These are phyloP conservation scores for Ommatoiulus sabulosus DNA, from an alignment of 2,888 invertebrate genomes.

Conservation along the genomic window DNA sequence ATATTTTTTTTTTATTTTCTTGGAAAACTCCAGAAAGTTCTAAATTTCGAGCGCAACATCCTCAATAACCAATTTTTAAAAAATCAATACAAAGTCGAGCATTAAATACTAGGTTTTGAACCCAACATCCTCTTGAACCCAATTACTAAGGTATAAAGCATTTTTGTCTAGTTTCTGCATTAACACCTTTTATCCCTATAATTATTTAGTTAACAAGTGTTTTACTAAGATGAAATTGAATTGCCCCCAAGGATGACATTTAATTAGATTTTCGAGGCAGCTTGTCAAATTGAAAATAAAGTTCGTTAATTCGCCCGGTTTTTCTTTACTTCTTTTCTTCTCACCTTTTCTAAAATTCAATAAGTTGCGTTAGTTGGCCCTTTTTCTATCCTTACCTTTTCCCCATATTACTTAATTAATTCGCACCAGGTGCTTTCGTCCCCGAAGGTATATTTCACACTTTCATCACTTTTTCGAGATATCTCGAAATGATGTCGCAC, in stretches of 20 bases:
- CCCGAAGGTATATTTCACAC: neutral
- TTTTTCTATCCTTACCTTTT: neutral
- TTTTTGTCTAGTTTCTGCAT: too few species aligned
- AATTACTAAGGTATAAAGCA: too few species aligned
- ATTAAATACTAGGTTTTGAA: too few species aligned
- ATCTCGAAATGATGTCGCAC: neutral
- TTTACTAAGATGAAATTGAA: conserved; percentile 5
- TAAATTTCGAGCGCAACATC: too few species aligned
- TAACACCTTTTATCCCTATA: neutral
- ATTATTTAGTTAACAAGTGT: neutral
- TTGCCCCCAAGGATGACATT: conserved; percentile 34
- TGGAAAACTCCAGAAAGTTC: too few species aligned
- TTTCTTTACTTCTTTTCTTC: neutral
- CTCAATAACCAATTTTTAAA: too few species aligned
- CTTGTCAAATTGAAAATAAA: neutral
- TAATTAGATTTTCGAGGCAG: conserved; percentile 23
- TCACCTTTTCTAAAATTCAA: conserved; percentile 25
- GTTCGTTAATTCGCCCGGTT: neutral
- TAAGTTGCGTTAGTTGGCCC: conserved; percentile 34
- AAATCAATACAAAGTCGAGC: too few species aligned
- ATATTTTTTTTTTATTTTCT: too few species aligned
- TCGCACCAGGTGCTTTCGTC: conserved; percentile 34
- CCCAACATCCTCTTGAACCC: too few species aligned
- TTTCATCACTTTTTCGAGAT: conserved; percentile 34
- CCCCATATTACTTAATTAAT: conserved; percentile 27